Percentiles rank a stretch among this genome's conserved stretches.
These are phyloP conservation scores for Agriopis aurantiaria DNA, from an alignment of 2,888 invertebrate species.

Conservation along the genomic window DNA sequence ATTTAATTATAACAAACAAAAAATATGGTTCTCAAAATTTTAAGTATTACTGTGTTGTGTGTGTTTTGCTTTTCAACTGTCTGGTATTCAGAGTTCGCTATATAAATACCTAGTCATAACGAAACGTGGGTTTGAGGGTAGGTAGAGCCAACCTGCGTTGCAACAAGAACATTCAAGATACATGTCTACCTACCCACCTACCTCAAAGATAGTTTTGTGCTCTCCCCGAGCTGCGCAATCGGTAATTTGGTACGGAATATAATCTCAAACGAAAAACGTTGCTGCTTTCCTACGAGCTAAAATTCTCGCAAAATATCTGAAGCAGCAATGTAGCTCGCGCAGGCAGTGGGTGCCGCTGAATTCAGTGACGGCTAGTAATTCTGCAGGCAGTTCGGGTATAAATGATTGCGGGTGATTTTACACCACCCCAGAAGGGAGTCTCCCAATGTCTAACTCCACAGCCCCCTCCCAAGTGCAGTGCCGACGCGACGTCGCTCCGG, in stretches of 20 bases:
- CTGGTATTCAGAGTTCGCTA: constrained; percentile 12
- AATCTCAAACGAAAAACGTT: constrained; percentile 15
- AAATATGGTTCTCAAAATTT: too few relatives aligned
- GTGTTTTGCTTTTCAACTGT: neutral
- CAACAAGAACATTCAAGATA: constrained; percentile 31
- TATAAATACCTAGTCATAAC: constrained; percentile 21
- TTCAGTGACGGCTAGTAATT: constrained; percentile 83
- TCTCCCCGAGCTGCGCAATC: constrained; percentile 24
- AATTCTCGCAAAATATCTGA: constrained; percentile 25
- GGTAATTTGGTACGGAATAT: constrained; percentile 27
- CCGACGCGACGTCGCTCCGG: constrained; percentile 83
- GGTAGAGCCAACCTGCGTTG: constrained; percentile 26
- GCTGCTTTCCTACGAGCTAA: constrained; percentile 20
- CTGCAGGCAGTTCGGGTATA: constrained; percentile 85
- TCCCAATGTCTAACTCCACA: constrained; percentile 71
- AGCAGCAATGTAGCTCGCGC: constrained; percentile 52
- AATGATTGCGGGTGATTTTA: constrained; percentile 86
- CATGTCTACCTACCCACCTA: constrained; percentile 19
- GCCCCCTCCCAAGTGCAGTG: constrained; percentile 75
- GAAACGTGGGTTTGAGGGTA: constrained; percentile 18
- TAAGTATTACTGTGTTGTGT: too few relatives aligned
- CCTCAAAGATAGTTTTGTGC: constrained; percentile 22
- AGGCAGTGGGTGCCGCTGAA: constrained; percentile 61
- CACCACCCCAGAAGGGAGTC: constrained; percentile 68
- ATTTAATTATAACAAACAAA: too few relatives aligned